phyloP scores from a whole-genome alignment of 64 coral and sea anemone species.

The Orbicella faveolata region DNA sequence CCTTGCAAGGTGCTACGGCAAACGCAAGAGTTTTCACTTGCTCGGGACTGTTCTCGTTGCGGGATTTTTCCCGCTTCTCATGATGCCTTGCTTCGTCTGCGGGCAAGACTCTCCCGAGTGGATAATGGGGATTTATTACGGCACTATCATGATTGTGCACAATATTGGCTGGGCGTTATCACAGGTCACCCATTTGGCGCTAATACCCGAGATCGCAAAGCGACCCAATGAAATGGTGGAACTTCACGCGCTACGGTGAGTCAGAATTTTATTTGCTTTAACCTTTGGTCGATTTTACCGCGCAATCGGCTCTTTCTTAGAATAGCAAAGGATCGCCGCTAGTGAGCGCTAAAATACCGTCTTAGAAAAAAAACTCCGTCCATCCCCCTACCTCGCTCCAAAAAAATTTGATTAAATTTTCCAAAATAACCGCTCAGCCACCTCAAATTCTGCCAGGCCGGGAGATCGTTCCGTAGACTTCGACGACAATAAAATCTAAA shows the following conservation, averaged over 20 bases:
- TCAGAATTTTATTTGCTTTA: neutral
- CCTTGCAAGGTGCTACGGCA: constrained; percentile 36
- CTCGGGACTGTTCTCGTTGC: constrained; percentile 51
- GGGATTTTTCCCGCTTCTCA: constrained; percentile 31
- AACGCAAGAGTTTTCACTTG: constrained; percentile 67
- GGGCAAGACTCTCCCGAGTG: constrained; percentile 48
- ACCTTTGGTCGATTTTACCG: no score
- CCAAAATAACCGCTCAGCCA: no score
- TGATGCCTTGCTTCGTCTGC: constrained; percentile 58
- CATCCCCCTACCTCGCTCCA: no score
- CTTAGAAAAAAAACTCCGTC: no score
- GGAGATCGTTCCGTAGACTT: no score
- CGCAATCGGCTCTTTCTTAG: no score
- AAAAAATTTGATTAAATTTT: no score
- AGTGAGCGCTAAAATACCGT: no score
- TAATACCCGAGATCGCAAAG: constrained; percentile 64
- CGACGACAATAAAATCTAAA: no score
- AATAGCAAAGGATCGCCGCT: no score
- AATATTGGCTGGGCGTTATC: constrained; percentile 56
- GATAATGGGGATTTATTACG: constrained; percentile 44
- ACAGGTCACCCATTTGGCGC: constrained; percentile 54
- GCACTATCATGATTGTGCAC: constrained; percentile 2
- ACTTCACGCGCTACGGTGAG: constrained; percentile 63
- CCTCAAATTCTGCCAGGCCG: no score
- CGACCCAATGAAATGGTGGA: constrained; percentile 66